phyloP scores from a whole-genome alignment of 1,140 invertebrate species.

The Zaprionus lachaisei region DNA sequence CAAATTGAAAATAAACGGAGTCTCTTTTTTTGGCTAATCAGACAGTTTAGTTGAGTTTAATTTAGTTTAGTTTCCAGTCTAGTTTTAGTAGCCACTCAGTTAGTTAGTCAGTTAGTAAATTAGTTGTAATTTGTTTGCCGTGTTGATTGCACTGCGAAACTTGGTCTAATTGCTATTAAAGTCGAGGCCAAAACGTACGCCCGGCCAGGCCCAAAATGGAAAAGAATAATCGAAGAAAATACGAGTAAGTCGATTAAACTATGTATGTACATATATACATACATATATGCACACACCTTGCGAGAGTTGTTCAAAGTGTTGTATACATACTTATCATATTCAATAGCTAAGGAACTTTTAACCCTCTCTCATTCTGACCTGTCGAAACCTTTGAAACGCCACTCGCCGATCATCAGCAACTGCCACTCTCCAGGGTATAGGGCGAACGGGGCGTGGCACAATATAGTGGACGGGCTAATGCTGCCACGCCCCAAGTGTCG shows the following conservation, averaged over 20 bases:
- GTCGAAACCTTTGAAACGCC: neutral
- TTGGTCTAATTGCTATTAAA: conserved; percentile 33
- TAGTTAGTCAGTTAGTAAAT: conserved; percentile 14
- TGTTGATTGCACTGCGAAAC: conserved; percentile 27
- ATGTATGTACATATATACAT: no score
- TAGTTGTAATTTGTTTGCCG: conserved; percentile 19
- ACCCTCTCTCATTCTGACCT: neutral
- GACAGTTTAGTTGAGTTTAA: neutral
- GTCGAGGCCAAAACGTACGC: conserved; percentile 23
- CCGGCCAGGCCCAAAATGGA: neutral
- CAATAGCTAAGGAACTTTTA: no score
- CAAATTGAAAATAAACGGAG: conserved; percentile 19
- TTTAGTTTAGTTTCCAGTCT: neutral
- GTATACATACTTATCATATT: neutral
- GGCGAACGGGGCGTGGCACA: neutral
- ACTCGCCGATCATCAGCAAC: conserved; percentile 4
- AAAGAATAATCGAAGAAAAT: conserved; percentile 20
- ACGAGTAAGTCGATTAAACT: neutral
- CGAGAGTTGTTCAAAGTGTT: neutral
- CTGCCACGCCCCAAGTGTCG: conserved; percentile 36
- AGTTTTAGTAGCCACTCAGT: conserved; percentile 10
- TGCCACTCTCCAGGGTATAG: neutral
- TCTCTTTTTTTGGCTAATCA: neutral
- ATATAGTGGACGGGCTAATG: neutral
- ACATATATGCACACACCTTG: neutral